Evolutionary conservation across 2,888 invertebrate genomes (phyloP), one percentile per base, ranked within the genome.

Genomic region (Odontothrips loti): DNA sequence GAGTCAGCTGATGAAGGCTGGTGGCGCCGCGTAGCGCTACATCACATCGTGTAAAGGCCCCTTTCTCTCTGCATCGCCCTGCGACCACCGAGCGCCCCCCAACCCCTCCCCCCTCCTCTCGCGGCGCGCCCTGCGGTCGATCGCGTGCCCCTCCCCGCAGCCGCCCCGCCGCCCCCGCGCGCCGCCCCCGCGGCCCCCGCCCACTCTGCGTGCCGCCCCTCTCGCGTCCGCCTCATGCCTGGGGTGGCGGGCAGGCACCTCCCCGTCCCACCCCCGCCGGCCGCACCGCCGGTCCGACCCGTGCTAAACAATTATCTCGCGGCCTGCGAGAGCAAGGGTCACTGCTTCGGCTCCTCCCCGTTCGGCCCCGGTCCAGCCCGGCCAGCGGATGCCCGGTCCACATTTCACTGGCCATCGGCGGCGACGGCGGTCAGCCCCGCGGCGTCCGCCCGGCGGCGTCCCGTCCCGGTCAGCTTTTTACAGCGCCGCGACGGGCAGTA

Each of bases 191-290:
- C 83, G 82, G 75, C 34, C 34, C 34, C 34, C 47, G 86, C 84
- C 80, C 27, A 85, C 84, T 82, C 86, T 83, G 82, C 85, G 82
- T 80, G 86, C 86, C 81, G 86, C 85, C 81, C 86, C 86, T 51
- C 86, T 85, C 20, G 86, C 86, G 87, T 86, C 87, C 29, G 63
- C 83, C 20, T 75, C 58, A 79, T 83, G 83, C 75, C 82, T 80
- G 79, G 80, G 80, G 79, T 47, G 85, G 82, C 48, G 27, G 47
- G 34, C 79, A 10, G 29, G 27, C 27, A 47, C 34, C 79, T 47
- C 87, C 83, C 20, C 83, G 83, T 68, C 80, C 83, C 80, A 82
- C 81, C 58, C 83, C 84, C 48, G 84, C 83, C 82, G 75, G 15
- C 51, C 51, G 11, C 51, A 85, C 84, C 79, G 27, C 85, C 84